A percentile compares a stretch with the other conserved stretches of the same genome.
Conservation (phyloP, 2,797 vertebrate species). For the Falco peregrinus region DNA sequence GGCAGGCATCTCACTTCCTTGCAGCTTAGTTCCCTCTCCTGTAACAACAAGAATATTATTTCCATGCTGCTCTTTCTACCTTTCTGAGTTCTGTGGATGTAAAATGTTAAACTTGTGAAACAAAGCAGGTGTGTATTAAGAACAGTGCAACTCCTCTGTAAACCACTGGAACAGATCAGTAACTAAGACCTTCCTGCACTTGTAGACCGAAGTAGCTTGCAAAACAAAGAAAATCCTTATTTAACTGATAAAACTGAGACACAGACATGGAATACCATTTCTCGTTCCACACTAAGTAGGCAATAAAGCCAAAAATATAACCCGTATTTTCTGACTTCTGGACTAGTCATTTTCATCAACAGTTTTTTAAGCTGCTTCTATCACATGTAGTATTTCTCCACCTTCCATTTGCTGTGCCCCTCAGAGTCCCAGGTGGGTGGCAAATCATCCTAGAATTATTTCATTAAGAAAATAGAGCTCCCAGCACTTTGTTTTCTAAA, state of each 20-base stretch:
- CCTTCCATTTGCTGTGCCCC: background rate
- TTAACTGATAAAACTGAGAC: background rate
- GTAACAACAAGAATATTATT: background rate
- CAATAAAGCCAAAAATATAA: background rate
- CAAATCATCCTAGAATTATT: slow-evolving; percentile 16
- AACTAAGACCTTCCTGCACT: background rate
- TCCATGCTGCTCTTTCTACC: background rate
- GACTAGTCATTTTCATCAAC: background rate
- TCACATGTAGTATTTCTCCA: background rate
- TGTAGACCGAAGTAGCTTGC: background rate
- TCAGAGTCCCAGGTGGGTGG: background rate
- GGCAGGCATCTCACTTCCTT: background rate
- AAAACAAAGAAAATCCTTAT: background rate
- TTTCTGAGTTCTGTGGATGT: background rate
- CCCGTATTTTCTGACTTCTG: background rate
- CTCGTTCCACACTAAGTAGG: background rate
- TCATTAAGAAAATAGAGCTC: slow-evolving; percentile 13
- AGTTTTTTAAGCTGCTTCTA: background rate
- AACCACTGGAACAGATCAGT: background rate
- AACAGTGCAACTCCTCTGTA: background rate
- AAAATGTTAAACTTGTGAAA: background rate
- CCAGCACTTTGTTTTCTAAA: background rate
- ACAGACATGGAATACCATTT: background rate
- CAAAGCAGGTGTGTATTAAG: background rate
- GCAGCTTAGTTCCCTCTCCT: background rate